Conservation (phyloP, 1,140 invertebrate genomes). For the Drosophila obscura region DNA sequence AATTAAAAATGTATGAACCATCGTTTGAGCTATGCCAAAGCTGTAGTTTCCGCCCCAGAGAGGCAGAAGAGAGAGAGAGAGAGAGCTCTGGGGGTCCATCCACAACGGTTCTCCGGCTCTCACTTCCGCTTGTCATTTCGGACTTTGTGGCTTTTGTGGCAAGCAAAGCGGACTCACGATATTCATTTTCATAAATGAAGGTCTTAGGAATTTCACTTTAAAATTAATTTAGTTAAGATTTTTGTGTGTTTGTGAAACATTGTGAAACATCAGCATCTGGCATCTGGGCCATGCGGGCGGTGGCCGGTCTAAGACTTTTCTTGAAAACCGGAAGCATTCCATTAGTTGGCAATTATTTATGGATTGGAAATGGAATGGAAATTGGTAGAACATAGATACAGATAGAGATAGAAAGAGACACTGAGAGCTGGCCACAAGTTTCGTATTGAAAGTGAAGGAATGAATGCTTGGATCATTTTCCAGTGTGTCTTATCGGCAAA, state of each 20-base stretch:
- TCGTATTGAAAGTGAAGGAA: no score
- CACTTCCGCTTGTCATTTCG: slow-evolving; percentile 72
- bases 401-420: not conserved
- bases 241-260: slow-evolving; percentile 61
- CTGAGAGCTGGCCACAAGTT: no score
- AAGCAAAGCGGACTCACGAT: slow-evolving; percentile 39
- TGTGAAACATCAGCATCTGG: slow-evolving; percentile 29
- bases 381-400: not conserved
- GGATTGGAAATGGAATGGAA: slow-evolving; percentile 14
- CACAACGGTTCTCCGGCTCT: slow-evolving; percentile 28
- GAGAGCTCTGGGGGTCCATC: slow-evolving; percentile 22
- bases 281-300: slow-evolving; percentile 49
- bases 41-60: slow-evolving; percentile 67
- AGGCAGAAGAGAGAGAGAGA: not conserved
- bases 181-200: slow-evolving; percentile 72
- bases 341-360: slow-evolving; percentile 61
- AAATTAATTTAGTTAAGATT: slow-evolving; percentile 72
- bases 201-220: slow-evolving; percentile 73
- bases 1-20: slow-evolving; percentile 76
- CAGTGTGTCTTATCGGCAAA: slow-evolving; percentile 69
- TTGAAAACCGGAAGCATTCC: slow-evolving; percentile 60
- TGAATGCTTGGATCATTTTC: no score
- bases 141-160: slow-evolving; percentile 65
- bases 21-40: slow-evolving; percentile 51
- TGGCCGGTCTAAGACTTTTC: slow-evolving; percentile 23